A percentile compares a stretch with the other conserved stretches of the same genome.
Conservation (phyloP, 1,140 invertebrate species). For the Drosophila lowei region DNA sequence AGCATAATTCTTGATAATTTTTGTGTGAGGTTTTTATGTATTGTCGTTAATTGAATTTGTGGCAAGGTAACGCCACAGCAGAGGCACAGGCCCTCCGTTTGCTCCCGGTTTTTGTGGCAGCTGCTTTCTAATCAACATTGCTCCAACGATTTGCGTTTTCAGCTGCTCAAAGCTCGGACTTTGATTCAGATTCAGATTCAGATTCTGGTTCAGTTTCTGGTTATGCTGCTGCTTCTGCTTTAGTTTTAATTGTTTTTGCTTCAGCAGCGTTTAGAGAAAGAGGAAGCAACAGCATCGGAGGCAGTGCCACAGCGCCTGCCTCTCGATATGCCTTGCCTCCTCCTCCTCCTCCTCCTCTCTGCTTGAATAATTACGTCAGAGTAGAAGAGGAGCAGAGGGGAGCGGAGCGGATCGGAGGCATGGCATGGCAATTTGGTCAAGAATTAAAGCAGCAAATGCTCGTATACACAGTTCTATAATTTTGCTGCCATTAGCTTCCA, state of each 20-base stretch:
- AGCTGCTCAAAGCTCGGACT: slow-evolving; percentile 43
- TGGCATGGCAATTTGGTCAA: slow-evolving; percentile 34
- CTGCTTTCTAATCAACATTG: slow-evolving; percentile 73
- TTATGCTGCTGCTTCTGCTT: slow-evolving; percentile 22
- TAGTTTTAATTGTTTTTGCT: slow-evolving; percentile 60
- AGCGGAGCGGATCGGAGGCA: no score
- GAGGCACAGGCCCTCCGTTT: slow-evolving; percentile 5
- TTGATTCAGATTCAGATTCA: no score
- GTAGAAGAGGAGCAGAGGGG: background rate
- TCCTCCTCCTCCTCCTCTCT: no score
- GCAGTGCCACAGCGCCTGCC: background rate
- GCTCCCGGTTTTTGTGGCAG: slow-evolving; percentile 17
- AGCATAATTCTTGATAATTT: slow-evolving; percentile 42
- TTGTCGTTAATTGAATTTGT: slow-evolving; percentile 73
- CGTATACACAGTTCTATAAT: slow-evolving; percentile 28
- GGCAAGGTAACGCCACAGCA: slow-evolving; percentile 31
- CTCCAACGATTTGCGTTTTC: slow-evolving; percentile 74
- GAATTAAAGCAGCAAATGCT: slow-evolving; percentile 25
- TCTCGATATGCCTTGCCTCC: no score
- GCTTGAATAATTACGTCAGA: slow-evolving; percentile 36
- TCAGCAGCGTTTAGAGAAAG: slow-evolving; percentile 2
- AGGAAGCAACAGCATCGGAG: background rate
- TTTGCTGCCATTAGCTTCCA: slow-evolving; percentile 40
- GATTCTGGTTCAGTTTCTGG: slow-evolving; percentile 28
- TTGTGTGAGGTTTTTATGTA: slow-evolving; percentile 49